Base-by-base conservation (phyloP, 2,113 vertebrate genomes). In the Ailuropoda melanoleuca region DNA sequence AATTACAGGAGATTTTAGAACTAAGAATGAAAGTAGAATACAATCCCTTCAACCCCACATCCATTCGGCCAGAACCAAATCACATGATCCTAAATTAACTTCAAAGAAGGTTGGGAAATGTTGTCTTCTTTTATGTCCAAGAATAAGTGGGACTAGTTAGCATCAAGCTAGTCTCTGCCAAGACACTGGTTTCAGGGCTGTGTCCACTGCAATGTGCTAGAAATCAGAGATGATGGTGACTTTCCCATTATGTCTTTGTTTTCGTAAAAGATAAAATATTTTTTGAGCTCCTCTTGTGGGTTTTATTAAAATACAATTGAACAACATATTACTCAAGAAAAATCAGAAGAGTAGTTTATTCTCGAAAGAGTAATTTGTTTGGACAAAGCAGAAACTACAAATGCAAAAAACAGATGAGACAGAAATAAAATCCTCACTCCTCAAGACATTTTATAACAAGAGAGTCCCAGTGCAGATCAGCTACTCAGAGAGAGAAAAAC, bases 341-440 rank as follows among this genome's bases (percentile, higher is more conserved):
- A 84, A 48, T 0, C 39, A 84, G 66, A 81, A 8, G 12, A 84
- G 62, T 66, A 84, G 64, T 48, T 86, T 10, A 72, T 81, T 15
- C 56, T 92, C 43, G 37, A 94, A 95, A 50, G 74, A 89, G 88
- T 86, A 72, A 86, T 96, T 95, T 92, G 23, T 96, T 97, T 96
- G 55, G 72, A 88, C 29, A 95, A 97, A 96, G 78, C 14, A 89
- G 58, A 81, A 2, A 0, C 39, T 75, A 58, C 75, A 95, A 97
- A 89, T 66, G 85, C 9, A 94, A 93, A 86, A 96, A 88, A 92
- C 58, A 31, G 1, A 66, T 56, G 77, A 85, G 92, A 92, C n/a
- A 4, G 94, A 88, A 96, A 95, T 77, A 97, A 97, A 96, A 80
- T 62, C n/a, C 48, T 91, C 56, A 43, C 23, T 95, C 4, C 14